phyloP scores from a whole-genome alignment of 2,888 invertebrate genomes.

The Cheilosia vernalis region DNA sequence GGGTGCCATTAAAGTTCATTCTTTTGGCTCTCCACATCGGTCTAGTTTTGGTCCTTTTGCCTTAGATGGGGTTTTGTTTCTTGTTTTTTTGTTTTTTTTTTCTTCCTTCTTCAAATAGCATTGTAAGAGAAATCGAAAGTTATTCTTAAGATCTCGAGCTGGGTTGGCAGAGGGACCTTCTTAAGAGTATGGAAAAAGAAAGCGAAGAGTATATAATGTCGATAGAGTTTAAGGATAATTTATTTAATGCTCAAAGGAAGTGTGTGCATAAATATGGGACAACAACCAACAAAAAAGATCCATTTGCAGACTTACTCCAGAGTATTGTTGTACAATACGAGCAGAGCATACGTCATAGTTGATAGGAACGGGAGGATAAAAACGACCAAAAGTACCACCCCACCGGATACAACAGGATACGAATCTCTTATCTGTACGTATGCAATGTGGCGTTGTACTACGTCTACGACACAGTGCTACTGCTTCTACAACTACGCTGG shows the following conservation, averaged over 20 bases:
- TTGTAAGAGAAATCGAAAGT: slow-evolving; percentile 68
- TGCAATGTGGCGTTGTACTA: slow-evolving; percentile 35
- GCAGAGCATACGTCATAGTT: slow-evolving; percentile 14
- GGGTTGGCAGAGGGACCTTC: slow-evolving; percentile 13
- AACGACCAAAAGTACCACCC: slow-evolving; percentile 2
- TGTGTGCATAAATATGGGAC: slow-evolving; percentile 59
- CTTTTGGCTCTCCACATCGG: slow-evolving; percentile 45
- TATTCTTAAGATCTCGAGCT: slow-evolving; percentile 52
- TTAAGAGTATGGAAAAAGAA: slow-evolving; percentile 20
- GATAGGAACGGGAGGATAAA: slow-evolving; percentile 34
- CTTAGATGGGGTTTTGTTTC: slow-evolving; percentile 7
- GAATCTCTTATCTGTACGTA: slow-evolving; percentile 14
- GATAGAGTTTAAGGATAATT: slow-evolving; percentile 64
- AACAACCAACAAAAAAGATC: slow-evolving; percentile 31
- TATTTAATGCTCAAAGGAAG: slow-evolving; percentile 57
- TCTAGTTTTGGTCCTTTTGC: slow-evolving; percentile 27
- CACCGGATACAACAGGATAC: slow-evolving; percentile 43
- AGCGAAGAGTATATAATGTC: slow-evolving; percentile 51
- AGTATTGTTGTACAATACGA: slow-evolving; percentile 21
- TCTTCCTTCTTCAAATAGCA: slow-evolving; percentile 18
- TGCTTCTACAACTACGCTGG: slow-evolving; percentile 20
- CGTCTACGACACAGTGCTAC: slow-evolving; percentile 27
- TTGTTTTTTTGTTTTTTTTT: slow-evolving; percentile 1
- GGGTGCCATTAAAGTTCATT: slow-evolving; percentile 69
- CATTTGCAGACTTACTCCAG: slow-evolving; percentile 24